Evolutionary conservation across 2,888 invertebrate species (phyloP), one percentile per base, ranked within the genome.

Genomic region (Schizotus pectinicornis): DNA sequence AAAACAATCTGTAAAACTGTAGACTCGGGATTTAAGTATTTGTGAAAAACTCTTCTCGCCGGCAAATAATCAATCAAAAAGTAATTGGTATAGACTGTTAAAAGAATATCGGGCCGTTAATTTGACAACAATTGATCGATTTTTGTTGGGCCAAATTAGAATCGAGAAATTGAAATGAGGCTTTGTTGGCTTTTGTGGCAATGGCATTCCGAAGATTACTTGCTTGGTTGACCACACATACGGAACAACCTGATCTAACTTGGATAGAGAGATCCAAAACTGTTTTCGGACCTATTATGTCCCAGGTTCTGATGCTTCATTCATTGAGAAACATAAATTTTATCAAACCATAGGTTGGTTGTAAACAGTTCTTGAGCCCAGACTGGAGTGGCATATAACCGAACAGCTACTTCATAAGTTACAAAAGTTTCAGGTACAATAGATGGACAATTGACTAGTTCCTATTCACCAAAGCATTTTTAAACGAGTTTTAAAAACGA

Each of bases 401-500:
- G 47, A 55, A 55, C 49, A 56, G 59, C 46, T 54, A 61, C 61
- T 61, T 54, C 50, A 61, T 58, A 61, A 51, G 11, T 51, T 35
- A 62, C 56, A 62, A 62, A 62, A 62, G 59, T 59, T 59, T 58
- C 62, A 62, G 62, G 62, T 54, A 57, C 39, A 52, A 51, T 56
- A 47, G 54, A 34, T 43, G 56, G 58, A 63, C 63, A 61, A 63
- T 63, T 56, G 63, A 61, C 61, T 63, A 57, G 59, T 50, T 45
- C 54, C 61, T 50, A 62, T 62, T 62, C 56, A 60, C 38, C 30
- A 22, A 32, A 49, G 30, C 33, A 37, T 57, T 56, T 62, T 64
- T 62, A 60, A 62, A 62, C 55, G 53, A 62, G 59, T 62, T 63
- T 64, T 63, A 53, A 55, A 64, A 64, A 48, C 64, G 64, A 64